A percentile compares a stretch with the other conserved stretches of the same genome.
Evolutionary conservation across 2,113 vertebrate genomes (phyloP).

Genomic region (Raja brachyura): DNA sequence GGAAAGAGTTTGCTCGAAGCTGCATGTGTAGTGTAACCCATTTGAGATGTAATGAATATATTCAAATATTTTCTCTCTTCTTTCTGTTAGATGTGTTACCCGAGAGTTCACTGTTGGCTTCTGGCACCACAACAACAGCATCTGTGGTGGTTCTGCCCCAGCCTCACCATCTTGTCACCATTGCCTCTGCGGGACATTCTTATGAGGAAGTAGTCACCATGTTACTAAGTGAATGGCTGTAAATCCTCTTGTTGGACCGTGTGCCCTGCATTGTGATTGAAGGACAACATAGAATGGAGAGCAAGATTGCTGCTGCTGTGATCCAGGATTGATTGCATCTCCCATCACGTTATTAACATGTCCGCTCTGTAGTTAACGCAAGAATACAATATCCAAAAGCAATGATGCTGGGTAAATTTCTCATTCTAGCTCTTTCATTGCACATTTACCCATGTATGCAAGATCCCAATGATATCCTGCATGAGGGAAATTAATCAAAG

Average conservation of each 20-base stretch:
- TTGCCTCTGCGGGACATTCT: constrained; percentile 62
- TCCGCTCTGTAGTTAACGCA: neutral
- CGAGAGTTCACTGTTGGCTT: neutral
- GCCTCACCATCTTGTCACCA: constrained; percentile 65
- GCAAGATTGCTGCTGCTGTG: neutral
- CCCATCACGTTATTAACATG: neutral
- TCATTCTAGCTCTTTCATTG: neutral
- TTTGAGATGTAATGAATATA: neutral
- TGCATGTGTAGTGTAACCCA: neutral
- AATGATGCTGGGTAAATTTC: neutral
- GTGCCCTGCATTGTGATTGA: neutral
- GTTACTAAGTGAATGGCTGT: constrained; percentile 53
- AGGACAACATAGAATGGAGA: neutral
- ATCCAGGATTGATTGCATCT: neutral
- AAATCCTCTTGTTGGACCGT: neutral
- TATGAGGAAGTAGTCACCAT: constrained; percentile 66
- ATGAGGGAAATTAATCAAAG: neutral
- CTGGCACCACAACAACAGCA: constrained; percentile 47
- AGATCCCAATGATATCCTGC: neutral
- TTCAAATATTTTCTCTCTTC: neutral
- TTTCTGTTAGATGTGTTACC: neutral
- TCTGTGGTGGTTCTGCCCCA: constrained; percentile 64
- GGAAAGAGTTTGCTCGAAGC: neutral
- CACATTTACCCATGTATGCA: neutral
- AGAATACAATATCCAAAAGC: neutral